Conservation (phyloP, 1,140 invertebrate species). For the Zaprionus ornatus region DNA sequence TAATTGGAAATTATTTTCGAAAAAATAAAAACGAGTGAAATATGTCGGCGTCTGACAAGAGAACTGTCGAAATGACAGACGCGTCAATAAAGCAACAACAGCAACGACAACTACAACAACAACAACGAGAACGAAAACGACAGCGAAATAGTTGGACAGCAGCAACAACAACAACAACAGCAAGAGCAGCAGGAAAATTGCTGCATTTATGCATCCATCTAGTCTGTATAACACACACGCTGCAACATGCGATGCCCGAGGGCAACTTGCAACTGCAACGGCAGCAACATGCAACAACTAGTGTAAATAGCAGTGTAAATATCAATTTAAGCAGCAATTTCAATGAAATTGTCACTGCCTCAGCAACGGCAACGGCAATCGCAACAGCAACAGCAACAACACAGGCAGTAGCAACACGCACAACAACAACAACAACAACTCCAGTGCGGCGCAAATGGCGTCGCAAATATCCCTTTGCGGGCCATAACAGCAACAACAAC, state of each 20-base stretch:
- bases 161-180: conserved; percentile 22
- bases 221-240: conserved; percentile 68
- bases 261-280: conserved; percentile 75
- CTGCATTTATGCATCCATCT: conserved; percentile 71
- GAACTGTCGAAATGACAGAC: conserved; percentile 80
- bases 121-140: conserved; percentile 30
- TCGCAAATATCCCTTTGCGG: conserved; percentile 57
- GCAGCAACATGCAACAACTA: conserved; percentile 64
- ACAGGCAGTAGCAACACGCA: conserved; percentile 23
- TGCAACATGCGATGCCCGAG: conserved; percentile 55
- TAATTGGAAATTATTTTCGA: conserved; percentile 45
- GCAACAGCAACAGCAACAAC: conserved; percentile 23
- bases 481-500: conserved; percentile 8
- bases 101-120: conserved; percentile 28
- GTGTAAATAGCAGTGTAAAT: conserved; percentile 83
- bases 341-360: conserved; percentile 79
- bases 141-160: conserved; percentile 23
- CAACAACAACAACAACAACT: conserved; percentile 45
- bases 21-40: conserved; percentile 36
- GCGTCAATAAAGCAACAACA: conserved; percentile 49
- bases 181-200: conserved; percentile 31
- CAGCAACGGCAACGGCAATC: conserved; percentile 49
- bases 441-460: conserved; percentile 61
- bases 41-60: conserved; percentile 71
- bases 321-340: conserved; percentile 77